Percentiles rank a stretch among this genome's conserved stretches.
phyloP scores from a whole-genome alignment of 1,140 invertebrate genomes.

The Aphelinus certus region DNA sequence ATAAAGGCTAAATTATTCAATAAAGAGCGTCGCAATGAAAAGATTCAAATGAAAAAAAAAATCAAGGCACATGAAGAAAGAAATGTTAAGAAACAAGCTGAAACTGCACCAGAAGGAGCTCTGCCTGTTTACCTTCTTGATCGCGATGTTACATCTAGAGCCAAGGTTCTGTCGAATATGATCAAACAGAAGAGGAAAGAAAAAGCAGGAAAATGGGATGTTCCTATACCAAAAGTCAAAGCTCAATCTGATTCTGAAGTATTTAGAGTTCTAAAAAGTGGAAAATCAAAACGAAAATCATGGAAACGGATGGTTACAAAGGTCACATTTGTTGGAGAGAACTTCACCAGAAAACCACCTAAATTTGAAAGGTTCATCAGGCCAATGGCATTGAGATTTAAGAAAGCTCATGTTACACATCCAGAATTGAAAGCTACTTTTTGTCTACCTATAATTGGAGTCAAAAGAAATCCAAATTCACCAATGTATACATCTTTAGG shows the following conservation, averaged over 20 bases:
- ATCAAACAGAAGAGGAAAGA: slow-evolving; percentile 99
- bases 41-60: slow-evolving; percentile 99
- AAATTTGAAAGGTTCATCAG: slow-evolving; percentile 99
- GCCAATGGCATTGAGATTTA: slow-evolving; percentile 96
- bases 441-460: slow-evolving; percentile 96
- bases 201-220: slow-evolving; percentile 99
- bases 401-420: slow-evolving; percentile 98
- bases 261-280: slow-evolving; percentile 93
- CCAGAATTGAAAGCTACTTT: slow-evolving; percentile 99
- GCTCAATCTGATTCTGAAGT: slow-evolving; percentile 98
- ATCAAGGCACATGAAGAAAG: slow-evolving; percentile 93
- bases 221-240: slow-evolving; percentile 97
- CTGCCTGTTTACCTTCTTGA: slow-evolving; percentile 96
- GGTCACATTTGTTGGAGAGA: slow-evolving; percentile 97
- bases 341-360: slow-evolving; percentile 98
- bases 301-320: slow-evolving; percentile 99
- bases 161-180: slow-evolving; percentile 98
- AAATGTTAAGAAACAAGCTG: slow-evolving; percentile 85
- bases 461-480: slow-evolving; percentile 99
- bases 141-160: slow-evolving; percentile 91
- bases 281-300: slow-evolving; percentile 94
- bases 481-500: slow-evolving; percentile 96
- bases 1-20: slow-evolving; percentile 98
- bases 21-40: slow-evolving; percentile 95
- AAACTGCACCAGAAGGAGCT: slow-evolving; percentile 88